Conservation (phyloP, 2,113 vertebrate species). For the Dromiciops gliroides region DNA sequence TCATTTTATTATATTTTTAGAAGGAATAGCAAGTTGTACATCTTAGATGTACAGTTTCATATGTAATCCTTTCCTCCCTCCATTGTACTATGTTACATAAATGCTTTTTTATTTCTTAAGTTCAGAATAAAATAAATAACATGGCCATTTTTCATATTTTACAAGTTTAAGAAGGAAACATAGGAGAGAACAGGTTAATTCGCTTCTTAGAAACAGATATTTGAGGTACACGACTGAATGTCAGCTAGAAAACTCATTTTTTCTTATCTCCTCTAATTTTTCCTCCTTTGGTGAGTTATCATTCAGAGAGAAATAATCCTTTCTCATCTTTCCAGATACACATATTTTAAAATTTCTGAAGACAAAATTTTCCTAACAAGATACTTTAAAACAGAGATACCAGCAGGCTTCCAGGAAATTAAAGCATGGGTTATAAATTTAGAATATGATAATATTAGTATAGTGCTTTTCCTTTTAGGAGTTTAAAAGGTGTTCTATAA, state of each 20-base stretch:
- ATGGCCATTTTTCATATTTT: neutral
- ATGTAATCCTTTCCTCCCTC: neutral
- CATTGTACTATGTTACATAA: neutral
- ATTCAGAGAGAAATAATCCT: neutral
- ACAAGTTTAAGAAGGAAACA: neutral
- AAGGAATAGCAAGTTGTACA: neutral
- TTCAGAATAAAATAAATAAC: neutral
- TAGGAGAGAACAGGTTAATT: conserved; percentile 11
- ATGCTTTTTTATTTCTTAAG: neutral
- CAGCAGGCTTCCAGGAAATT: conserved; percentile 31
- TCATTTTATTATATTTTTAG: neutral
- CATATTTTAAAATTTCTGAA: conserved; percentile 26
- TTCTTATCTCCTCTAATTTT: conserved; percentile 40
- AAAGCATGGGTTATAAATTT: neutral
- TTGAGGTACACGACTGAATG: conserved; percentile 10
- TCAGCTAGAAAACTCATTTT: conserved; percentile 47
- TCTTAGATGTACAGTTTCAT: neutral
- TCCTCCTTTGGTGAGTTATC: conserved; percentile 48
- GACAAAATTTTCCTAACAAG: conserved; percentile 2
- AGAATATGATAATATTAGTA: neutral
- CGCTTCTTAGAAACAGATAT: conserved; percentile 63
- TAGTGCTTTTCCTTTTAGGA: neutral
- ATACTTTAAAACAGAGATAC: neutral
- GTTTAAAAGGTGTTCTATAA: neutral
- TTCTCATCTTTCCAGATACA: conserved; percentile 32